These are phyloP conservation scores for Andricus quercusramuli DNA, from an alignment of 2,888 invertebrate genomes.

Conservation along the genomic window DNA sequence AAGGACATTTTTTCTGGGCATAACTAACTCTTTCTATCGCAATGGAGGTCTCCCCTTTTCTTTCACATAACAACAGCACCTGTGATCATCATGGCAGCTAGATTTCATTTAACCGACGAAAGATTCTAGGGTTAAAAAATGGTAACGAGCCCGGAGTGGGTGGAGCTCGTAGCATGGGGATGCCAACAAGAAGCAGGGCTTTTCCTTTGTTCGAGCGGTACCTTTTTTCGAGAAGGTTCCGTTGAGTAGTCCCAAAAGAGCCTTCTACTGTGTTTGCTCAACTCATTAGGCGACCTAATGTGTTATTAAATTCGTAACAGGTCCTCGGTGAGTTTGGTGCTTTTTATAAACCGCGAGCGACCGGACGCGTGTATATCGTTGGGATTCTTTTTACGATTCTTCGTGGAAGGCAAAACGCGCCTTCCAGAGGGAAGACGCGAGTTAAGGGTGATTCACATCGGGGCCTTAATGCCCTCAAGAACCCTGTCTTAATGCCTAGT, in stretches of 20 bases:
- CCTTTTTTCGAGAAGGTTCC: slow-evolving; percentile 47
- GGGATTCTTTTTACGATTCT: slow-evolving; percentile 45
- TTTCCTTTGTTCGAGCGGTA: slow-evolving; percentile 61
- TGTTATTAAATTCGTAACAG: slow-evolving; percentile 56
- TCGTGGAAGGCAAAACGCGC: slow-evolving; percentile 43
- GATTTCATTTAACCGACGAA: slow-evolving; percentile 64
- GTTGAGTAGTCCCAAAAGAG: slow-evolving; percentile 51
- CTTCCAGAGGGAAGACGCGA: slow-evolving; percentile 12
- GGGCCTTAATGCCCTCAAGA: slow-evolving; percentile 27
- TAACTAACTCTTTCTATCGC: slow-evolving; percentile 14
- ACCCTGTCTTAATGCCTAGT: slow-evolving; percentile 25
- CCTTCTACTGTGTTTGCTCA: slow-evolving; percentile 48
- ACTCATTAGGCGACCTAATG: slow-evolving; percentile 67
- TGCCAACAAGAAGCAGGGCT: slow-evolving; percentile 52
- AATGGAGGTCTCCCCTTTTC: not conserved
- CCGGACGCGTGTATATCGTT: slow-evolving; percentile 36
- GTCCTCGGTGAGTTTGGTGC: slow-evolving; percentile 28
- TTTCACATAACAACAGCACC: slow-evolving; percentile 2
- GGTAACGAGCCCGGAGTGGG: slow-evolving; percentile 69
- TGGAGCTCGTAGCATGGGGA: slow-evolving; percentile 58
- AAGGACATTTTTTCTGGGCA: not conserved
- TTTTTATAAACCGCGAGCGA: slow-evolving; percentile 40
- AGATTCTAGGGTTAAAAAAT: slow-evolving; percentile 60
- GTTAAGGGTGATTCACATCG: slow-evolving; percentile 30
- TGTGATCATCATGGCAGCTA: slow-evolving; percentile 40